phyloP scores from a whole-genome alignment of 2,888 invertebrate species.

The Hypolimnas misippus region DNA sequence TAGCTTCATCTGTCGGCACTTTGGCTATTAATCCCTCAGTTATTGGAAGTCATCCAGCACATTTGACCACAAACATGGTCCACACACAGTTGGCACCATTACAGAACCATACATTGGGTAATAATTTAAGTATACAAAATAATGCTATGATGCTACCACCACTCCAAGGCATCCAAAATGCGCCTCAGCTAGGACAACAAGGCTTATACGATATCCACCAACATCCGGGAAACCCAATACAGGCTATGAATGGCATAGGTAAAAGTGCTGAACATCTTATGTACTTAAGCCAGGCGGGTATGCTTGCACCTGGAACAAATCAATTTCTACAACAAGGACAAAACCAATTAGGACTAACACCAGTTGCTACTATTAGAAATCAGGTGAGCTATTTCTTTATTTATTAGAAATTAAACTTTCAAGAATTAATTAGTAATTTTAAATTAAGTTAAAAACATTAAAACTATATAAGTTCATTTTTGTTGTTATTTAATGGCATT shows the following conservation, averaged over 20 bases:
- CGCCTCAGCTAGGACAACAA: constrained; percentile 80
- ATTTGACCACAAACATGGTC: constrained; percentile 79
- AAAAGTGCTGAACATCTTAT: constrained; percentile 80
- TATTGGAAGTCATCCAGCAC: constrained; percentile 77
- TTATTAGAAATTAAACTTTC: too few species aligned
- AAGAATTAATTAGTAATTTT: too few species aligned
- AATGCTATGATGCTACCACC: constrained; percentile 81
- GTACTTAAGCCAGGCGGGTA: constrained; percentile 80
- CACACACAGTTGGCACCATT: constrained; percentile 82
- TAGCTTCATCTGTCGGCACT: constrained; percentile 76
- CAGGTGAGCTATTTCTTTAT: constrained; percentile 72
- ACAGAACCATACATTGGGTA: constrained; percentile 77
- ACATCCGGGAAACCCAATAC: constrained; percentile 76
- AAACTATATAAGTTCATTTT: too few species aligned
- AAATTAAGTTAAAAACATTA: too few species aligned
- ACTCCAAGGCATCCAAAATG: constrained; percentile 78
- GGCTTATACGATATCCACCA: constrained; percentile 79
- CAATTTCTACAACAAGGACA: constrained; percentile 86
- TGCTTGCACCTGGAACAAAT: constrained; percentile 85
- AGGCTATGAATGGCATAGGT: constrained; percentile 80
- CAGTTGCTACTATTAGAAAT: constrained; percentile 76
- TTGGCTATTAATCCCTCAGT: constrained; percentile 78
- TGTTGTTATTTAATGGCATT: too few species aligned
- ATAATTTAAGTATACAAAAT: constrained; percentile 72
- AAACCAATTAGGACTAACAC: constrained; percentile 82